Evolutionary conservation across 1,140 invertebrate species (phyloP).

Genomic region (Vollenhovia emeryi): DNA sequence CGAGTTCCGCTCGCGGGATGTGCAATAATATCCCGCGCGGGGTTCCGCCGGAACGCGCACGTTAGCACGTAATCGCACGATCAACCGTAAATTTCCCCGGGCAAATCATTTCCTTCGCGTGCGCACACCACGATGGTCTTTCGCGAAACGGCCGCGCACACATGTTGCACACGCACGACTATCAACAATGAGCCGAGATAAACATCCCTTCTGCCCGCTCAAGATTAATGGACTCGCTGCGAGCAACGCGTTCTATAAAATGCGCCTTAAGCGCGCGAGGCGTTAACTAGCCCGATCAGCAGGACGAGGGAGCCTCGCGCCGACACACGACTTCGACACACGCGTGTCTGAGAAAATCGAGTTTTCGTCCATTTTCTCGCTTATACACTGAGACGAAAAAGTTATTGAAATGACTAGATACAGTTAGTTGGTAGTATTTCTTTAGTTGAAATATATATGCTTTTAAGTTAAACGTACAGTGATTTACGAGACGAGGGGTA

Average conservation of each 20-base stretch:
- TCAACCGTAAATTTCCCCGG: slow-evolving; percentile 53
- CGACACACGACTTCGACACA: not conserved
- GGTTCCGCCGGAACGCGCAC: slow-evolving; percentile 18
- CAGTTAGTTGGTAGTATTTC: too few species aligned
- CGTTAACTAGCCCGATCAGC: slow-evolving; percentile 46
- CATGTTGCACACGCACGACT: slow-evolving; percentile 38
- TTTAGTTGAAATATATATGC: too few species aligned
- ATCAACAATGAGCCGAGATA: slow-evolving; percentile 52
- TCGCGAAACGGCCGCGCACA: slow-evolving; percentile 18
- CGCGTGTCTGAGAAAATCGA: not conserved
- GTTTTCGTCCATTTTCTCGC: not conserved
- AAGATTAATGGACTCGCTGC: slow-evolving; percentile 44
- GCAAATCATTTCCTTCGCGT: slow-evolving; percentile 41
- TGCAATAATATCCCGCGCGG: slow-evolving; percentile 34
- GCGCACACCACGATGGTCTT: not conserved
- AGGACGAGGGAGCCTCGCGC: not conserved
- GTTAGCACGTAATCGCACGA: slow-evolving; percentile 52
- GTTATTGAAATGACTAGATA: too few species aligned
- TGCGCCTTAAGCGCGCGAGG: not conserved
- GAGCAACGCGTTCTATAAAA: slow-evolving; percentile 33
- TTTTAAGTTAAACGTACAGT: too few species aligned
- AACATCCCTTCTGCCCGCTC: slow-evolving; percentile 40
- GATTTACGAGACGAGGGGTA: too few species aligned
- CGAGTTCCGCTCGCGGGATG: slow-evolving; percentile 19
- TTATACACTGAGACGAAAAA: too few species aligned